Conservation (phyloP, 2,113 vertebrate genomes). For the Nothocercus nigrocapillus region DNA sequence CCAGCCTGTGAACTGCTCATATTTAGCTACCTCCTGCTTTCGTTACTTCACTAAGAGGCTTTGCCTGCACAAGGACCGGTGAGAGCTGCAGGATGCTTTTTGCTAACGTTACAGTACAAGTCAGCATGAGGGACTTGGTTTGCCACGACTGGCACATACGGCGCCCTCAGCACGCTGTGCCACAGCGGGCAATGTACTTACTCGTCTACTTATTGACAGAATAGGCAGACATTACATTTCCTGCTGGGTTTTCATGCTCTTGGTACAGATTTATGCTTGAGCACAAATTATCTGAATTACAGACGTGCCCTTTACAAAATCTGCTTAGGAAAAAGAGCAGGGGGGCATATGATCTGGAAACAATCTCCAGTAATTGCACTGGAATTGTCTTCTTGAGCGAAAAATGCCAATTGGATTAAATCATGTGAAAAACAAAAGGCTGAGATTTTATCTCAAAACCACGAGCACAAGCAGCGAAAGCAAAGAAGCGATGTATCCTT, state of each 20-base stretch:
- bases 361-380: background rate
- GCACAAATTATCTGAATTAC: background rate
- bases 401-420: background rate
- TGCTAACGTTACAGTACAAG: background rate
- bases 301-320: conserved; percentile 21
- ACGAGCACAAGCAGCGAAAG: background rate
- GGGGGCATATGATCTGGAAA: conserved; percentile 5
- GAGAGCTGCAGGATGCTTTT: background rate
- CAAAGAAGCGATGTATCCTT: background rate
- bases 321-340: background rate
- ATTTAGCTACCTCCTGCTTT: background rate
- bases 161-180: background rate
- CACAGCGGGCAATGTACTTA: conserved; percentile 26
- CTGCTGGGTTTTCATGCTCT: background rate
- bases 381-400: conserved; percentile 1
- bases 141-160: background rate
- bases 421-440: background rate
- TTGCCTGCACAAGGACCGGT: background rate
- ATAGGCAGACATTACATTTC: conserved; percentile 15
- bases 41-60: background rate
- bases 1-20: background rate
- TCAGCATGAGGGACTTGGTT: background rate
- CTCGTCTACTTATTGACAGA: conserved; percentile 19
- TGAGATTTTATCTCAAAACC: conserved; percentile 8
- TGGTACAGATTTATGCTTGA: background rate